Evolutionary conservation across 2,888 invertebrate species (phyloP), one percentile per base, ranked within the genome.

Genomic region (Platerodrilus igneus): DNA sequence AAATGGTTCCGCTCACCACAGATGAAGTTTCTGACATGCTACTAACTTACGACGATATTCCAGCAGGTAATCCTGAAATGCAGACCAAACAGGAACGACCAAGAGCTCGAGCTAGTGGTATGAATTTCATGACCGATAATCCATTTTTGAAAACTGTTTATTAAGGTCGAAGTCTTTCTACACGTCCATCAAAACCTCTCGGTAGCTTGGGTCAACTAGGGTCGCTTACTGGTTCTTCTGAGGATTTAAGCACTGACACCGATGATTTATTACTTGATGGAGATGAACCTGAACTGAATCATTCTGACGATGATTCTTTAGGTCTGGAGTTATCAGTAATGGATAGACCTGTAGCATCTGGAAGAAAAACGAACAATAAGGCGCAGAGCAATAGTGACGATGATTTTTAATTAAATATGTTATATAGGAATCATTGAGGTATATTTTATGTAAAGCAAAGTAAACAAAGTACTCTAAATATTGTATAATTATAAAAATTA

Each of bases 61-160:
- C 46, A 7, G 48, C 57, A 40, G 38, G 55, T 43, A 55, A 53
- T 36, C 50, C 56, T 26, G 59, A 58, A 16, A 55, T 37, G 49
- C 61, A 61, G 54, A 67, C 64, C 49, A 59, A 61, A 45, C 64
- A 61, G 27, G 65, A 77, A 8, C 58, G 78, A 26, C 74, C 78
- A 1, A 60, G 77, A 48, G 77, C 77, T 28, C 73, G 76, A 51
- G 78, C 78, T 19, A 77, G 77, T 44, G 75, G 77, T 74, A 44
- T 40, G 41, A 32, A 7, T n/a, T 6, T 5, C 28, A 6, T n/a
- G 7, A 34, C 11, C 17, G n/a, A 13, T 32, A 13, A 37, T 11
- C 17, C 10, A 18, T 19, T 10, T 9, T 9, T 21, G 13, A 15
- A 21, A 21, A 13, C 11, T 27, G 4, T 18, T 37, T 22, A 33